phyloP scores from a whole-genome alignment of 2,113 vertebrate species.

The Salvelinus namaycush region DNA sequence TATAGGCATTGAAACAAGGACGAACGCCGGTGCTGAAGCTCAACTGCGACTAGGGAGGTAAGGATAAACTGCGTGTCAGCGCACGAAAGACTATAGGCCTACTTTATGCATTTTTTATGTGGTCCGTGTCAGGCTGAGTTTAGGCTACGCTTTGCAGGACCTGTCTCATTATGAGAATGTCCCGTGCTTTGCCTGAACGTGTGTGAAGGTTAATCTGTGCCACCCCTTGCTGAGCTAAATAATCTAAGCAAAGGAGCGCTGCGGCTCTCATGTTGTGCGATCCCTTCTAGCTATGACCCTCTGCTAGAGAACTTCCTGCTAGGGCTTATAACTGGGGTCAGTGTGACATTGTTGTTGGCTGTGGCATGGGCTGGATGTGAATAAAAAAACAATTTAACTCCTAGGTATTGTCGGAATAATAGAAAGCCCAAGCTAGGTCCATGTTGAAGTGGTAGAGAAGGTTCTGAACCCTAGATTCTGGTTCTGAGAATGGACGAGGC shows the following conservation, averaged over 20 bases:
- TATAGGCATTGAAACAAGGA: conserved; percentile 36
- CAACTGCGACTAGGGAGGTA: conserved; percentile 65
- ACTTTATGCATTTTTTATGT: conserved; percentile 11
- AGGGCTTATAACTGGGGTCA: conserved; percentile 20
- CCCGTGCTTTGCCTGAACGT: conserved; percentile 21
- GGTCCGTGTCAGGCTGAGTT: conserved; percentile 39
- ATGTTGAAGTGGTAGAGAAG: no score
- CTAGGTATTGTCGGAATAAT: no score
- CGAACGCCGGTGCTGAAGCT: conserved; percentile 56
- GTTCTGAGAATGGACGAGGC: no score
- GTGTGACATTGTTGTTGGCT: no score
- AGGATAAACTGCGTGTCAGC: conserved; percentile 41
- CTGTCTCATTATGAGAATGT: conserved; percentile 24
- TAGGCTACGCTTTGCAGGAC: conserved; percentile 16
- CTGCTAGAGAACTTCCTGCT: conserved; percentile 54
- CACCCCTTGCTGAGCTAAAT: conserved; percentile 50
- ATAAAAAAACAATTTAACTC: no score
- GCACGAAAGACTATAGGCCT: background rate
- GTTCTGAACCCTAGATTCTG: no score
- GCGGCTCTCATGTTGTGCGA: conserved; percentile 55
- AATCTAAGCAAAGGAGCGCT: conserved; percentile 45
- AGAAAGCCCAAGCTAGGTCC: no score
- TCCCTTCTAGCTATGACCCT: conserved; percentile 54
- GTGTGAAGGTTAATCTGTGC: conserved; percentile 44
- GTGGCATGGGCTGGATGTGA: no score